phyloP scores from a whole-genome alignment of 2,113 vertebrate genomes.

The Heliornis fulica region DNA sequence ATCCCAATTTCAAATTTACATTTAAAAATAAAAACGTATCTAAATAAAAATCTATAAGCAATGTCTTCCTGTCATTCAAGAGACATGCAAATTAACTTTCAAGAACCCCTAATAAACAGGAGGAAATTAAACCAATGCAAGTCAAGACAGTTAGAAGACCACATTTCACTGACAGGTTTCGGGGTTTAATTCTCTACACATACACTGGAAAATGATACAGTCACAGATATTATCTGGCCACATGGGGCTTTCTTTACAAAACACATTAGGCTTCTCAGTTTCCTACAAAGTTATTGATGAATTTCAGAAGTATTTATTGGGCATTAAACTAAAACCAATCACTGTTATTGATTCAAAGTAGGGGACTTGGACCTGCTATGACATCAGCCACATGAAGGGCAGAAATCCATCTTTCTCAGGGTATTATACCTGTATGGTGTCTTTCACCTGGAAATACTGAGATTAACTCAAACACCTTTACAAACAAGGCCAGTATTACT shows the following conservation, averaged over 20 bases:
- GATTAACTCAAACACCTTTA: background rate
- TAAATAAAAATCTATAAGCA: background rate
- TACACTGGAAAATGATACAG: background rate
- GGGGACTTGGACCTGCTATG: background rate
- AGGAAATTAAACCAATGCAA: background rate
- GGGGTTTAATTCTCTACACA: background rate
- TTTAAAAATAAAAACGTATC: background rate
- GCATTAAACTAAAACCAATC: background rate
- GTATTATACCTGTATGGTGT: background rate
- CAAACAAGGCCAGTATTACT: background rate
- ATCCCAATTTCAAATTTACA: background rate
- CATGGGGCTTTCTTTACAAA: background rate
- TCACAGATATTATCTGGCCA: background rate
- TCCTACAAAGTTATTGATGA: rapidly evolving
- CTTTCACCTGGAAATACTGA: background rate
- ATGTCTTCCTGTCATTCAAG: background rate
- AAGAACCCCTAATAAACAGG: background rate
- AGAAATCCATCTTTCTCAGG: background rate
- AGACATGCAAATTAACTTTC: background rate
- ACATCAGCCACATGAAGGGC: background rate
- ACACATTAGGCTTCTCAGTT: background rate
- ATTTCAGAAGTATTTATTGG: background rate
- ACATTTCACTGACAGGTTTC: background rate
- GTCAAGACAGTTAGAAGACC: background rate
- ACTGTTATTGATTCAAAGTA: background rate